Evolutionary conservation across 2,113 vertebrate species (phyloP).

Genomic region (Micronisus gabar): DNA sequence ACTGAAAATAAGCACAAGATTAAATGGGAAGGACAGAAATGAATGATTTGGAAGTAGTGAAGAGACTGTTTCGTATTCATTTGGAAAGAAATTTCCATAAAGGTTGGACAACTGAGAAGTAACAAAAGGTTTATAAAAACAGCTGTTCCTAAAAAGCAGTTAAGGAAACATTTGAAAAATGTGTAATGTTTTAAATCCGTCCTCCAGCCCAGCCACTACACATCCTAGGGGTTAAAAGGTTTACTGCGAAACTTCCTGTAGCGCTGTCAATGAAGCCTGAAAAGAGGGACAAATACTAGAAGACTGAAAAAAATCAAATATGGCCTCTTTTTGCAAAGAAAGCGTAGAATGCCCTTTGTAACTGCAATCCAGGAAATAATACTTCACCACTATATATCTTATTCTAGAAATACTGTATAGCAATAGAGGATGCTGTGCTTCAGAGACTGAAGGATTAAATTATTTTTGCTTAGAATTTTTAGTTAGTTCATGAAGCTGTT

Average conservation of each 20-base stretch:
- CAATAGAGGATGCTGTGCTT: background rate
- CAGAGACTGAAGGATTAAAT: background rate
- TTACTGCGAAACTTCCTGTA: slow-evolving; percentile 5
- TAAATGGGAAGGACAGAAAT: background rate
- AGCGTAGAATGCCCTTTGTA: background rate
- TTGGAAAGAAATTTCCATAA: background rate
- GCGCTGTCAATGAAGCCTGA: background rate
- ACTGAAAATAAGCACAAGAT: background rate
- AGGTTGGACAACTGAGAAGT: background rate
- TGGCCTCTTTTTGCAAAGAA: background rate
- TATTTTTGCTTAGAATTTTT: background rate
- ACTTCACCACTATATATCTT: background rate
- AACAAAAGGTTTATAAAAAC: background rate
- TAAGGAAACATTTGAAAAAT: slow-evolving; percentile 33
- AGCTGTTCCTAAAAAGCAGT: slow-evolving; percentile 45
- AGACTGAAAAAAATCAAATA: background rate
- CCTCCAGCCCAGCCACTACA: background rate
- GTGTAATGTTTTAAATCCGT: background rate
- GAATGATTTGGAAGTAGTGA: background rate
- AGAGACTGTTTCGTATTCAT: background rate
- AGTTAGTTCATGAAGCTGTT: background rate
- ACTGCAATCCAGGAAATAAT: background rate
- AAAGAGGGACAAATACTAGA: background rate
- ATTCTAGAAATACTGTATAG: background rate
- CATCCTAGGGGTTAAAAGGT: slow-evolving; percentile 4